A percentile compares a stretch with the other conserved stretches of the same genome.
phyloP scores from a whole-genome alignment of 2,797 vertebrate species.

The Molossus alvarezi region DNA sequence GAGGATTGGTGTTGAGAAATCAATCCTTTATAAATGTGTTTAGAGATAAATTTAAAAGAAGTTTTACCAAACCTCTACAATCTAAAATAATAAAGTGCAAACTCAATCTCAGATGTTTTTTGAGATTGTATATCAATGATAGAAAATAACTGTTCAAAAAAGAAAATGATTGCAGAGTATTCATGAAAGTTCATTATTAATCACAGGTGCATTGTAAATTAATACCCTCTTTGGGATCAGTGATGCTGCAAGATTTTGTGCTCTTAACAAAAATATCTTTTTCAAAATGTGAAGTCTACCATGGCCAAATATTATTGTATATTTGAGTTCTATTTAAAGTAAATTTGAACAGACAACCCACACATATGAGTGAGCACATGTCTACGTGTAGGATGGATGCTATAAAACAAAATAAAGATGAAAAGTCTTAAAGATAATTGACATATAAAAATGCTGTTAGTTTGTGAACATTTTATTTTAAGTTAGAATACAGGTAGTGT shows the following conservation, averaged over 20 bases:
- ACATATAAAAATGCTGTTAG: not conserved
- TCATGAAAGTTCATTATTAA: not conserved
- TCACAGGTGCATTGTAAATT: not conserved
- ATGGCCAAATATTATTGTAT: not conserved
- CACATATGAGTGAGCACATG: not conserved
- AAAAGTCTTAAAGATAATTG: not conserved
- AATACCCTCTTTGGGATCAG: not conserved
- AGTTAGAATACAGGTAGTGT: not conserved
- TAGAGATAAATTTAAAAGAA: not conserved
- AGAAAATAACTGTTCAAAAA: not conserved
- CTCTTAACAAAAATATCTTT: not conserved
- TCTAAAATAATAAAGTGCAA: not conserved
- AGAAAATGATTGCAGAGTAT: not conserved
- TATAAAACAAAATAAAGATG: not conserved
- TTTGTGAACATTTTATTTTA: not conserved
- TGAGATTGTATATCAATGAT: not conserved
- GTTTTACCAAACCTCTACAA: not conserved
- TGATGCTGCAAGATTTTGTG: not conserved
- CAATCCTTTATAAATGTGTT: not conserved
- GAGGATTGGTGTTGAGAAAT: not conserved
- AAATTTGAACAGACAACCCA: not conserved
- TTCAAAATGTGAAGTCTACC: not conserved
- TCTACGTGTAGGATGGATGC: not conserved
- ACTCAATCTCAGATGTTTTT: not conserved
- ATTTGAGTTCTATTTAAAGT: not conserved